phyloP scores from a whole-genome alignment of 1,140 invertebrate species.

The Drosophila santomea region DNA sequence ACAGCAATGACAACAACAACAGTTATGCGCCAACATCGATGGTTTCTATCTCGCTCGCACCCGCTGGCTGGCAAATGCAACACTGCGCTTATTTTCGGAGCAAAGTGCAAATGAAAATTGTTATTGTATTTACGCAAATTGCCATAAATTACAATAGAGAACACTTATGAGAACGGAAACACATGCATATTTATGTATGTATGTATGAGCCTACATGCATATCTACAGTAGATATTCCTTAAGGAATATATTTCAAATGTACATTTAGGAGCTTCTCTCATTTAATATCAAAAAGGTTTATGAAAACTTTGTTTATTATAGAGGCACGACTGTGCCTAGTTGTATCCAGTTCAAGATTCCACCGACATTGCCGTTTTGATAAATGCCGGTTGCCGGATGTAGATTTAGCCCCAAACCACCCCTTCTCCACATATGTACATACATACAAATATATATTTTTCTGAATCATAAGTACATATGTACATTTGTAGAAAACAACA shows the following conservation, averaged over 20 bases:
- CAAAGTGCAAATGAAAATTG: constrained; percentile 45
- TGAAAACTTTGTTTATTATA: not conserved
- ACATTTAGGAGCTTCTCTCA: not conserved
- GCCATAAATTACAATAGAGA: constrained; percentile 39
- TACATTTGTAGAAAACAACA: not conserved
- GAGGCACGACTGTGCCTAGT: not conserved
- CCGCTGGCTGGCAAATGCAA: constrained; percentile 14
- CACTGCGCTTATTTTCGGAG: constrained; percentile 44
- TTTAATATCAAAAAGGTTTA: too few relatives aligned
- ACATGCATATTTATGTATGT: too few relatives aligned
- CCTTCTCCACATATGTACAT: not conserved
- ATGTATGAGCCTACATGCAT: not conserved
- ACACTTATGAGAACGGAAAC: constrained; percentile 3
- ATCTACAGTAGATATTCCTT: not conserved
- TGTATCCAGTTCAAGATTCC: not conserved
- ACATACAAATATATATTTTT: not conserved
- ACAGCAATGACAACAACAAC: constrained; percentile 5
- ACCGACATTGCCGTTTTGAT: not conserved
- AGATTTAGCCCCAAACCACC: not conserved
- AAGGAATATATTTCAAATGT: not conserved
- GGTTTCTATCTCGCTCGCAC: not conserved
- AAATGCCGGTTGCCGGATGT: constrained; percentile 1
- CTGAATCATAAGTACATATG: constrained; percentile 15
- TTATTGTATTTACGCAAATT: constrained; percentile 55
- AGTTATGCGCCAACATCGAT: constrained; percentile 26